Evolutionary conservation across 2,113 vertebrate genomes (phyloP).

Genomic region (Gobius niger): DNA sequence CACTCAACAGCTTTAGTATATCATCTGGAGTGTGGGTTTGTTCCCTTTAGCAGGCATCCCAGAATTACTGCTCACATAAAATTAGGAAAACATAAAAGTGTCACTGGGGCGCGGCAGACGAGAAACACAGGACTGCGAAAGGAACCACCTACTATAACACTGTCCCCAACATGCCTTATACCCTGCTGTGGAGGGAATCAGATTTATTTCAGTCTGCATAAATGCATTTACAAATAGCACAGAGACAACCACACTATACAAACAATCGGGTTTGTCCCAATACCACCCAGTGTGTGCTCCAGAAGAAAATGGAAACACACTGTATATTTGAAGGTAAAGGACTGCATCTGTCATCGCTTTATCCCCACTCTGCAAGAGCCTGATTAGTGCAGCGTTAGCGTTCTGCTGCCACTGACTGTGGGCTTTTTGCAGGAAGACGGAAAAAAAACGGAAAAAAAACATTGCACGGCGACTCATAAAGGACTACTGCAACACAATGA

Average conservation of each 20-base stretch:
- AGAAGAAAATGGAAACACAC: slow-evolving; percentile 14
- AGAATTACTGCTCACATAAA: slow-evolving; percentile 49
- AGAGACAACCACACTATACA: slow-evolving; percentile 31
- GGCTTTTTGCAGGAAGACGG: slow-evolving; percentile 23
- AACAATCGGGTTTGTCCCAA: slow-evolving; percentile 34
- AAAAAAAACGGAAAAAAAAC: slow-evolving; percentile 18
- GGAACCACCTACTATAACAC: slow-evolving; percentile 42
- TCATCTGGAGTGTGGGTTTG: slow-evolving; percentile 35
- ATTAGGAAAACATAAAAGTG: slow-evolving; percentile 51
- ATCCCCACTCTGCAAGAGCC: slow-evolving; percentile 37
- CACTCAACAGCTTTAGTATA: slow-evolving; percentile 13
- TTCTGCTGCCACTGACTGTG: slow-evolving; percentile 20
- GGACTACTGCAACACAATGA: slow-evolving; percentile 23
- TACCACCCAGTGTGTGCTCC: slow-evolving; percentile 14
- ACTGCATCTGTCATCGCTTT: slow-evolving; percentile 29
- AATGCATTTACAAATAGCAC: slow-evolving; percentile 59
- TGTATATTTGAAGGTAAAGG: slow-evolving; percentile 35
- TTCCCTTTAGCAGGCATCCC: slow-evolving; percentile 45
- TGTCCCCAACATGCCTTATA: slow-evolving; percentile 36
- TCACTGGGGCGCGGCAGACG: slow-evolving; percentile 35
- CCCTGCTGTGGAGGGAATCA: slow-evolving; percentile 67
- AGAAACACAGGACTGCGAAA: slow-evolving; percentile 37
- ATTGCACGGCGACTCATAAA: slow-evolving; percentile 22
- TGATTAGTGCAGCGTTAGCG: slow-evolving; percentile 47
- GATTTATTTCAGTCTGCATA: slow-evolving; percentile 63